Percentiles rank a stretch among this genome's conserved stretches.
Conservation (phyloP, 2,888 invertebrate species). For the Melanotus villosus region DNA sequence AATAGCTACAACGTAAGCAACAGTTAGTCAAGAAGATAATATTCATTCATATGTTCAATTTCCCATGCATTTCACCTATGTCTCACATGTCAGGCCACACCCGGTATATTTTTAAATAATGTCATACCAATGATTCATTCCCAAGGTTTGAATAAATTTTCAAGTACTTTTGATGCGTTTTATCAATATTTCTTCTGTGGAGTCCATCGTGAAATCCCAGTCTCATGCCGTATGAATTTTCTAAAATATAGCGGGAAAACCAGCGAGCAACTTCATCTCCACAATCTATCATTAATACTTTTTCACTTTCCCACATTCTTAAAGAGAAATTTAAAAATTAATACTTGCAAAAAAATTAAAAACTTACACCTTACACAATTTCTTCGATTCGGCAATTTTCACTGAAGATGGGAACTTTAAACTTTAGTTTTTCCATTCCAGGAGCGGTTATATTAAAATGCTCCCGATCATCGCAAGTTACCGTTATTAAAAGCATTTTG, state of each 20-base stretch:
- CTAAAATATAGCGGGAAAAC: conserved; percentile 70
- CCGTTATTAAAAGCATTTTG: conserved; percentile 68
- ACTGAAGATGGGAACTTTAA: conserved; percentile 63
- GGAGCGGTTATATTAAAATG: conserved; percentile 68
- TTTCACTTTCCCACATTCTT: conserved; percentile 30
- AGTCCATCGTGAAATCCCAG: conserved; percentile 62
- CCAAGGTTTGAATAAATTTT: conserved; percentile 59
- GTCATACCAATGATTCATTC: conserved; percentile 51
- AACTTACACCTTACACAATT: too few species aligned
- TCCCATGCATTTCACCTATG: too few species aligned
- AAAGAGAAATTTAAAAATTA: too few species aligned
- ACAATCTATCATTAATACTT: conserved; percentile 70
- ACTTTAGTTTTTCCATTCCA: conserved; percentile 67
- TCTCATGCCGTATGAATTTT: conserved; percentile 59
- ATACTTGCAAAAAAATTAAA: too few species aligned
- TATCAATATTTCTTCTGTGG: conserved; percentile 55
- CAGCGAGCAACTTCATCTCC: conserved; percentile 75
- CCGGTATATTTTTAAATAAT: too few species aligned
- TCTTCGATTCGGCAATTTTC: too few species aligned
- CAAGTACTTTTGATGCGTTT: conserved; percentile 53
- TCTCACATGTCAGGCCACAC: too few species aligned
- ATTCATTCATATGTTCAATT: too few species aligned
- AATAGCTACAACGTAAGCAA: too few species aligned
- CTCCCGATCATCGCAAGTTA: conserved; percentile 60
- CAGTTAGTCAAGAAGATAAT: too few species aligned